Evolutionary conservation across 2,797 vertebrate genomes (phyloP).

Genomic region (Enteromius treurensis): DNA sequence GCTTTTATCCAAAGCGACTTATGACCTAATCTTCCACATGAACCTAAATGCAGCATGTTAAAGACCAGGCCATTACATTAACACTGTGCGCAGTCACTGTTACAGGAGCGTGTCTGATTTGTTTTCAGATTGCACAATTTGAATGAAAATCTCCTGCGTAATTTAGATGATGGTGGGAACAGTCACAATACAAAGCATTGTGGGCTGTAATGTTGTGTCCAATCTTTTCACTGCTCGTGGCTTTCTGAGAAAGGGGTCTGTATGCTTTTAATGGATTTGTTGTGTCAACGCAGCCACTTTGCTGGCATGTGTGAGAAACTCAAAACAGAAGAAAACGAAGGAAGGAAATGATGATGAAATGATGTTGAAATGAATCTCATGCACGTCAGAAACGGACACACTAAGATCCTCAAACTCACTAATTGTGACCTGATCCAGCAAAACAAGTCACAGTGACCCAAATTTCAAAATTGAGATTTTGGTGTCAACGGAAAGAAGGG

Average conservation of each 20-base stretch:
- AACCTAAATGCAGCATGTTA: not conserved
- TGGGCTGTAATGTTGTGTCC: not conserved
- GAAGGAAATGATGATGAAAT: slow-evolving; percentile 24
- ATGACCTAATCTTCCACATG: not conserved
- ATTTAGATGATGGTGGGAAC: not conserved
- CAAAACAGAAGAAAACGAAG: slow-evolving; percentile 7
- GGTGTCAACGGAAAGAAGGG: too few species aligned
- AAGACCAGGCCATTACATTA: not conserved
- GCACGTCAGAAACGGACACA: not conserved
- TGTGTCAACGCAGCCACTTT: slow-evolving; percentile 13
- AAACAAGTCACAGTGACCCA: too few species aligned
- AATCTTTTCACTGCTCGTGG: slow-evolving; percentile 13
- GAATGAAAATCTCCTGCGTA: not conserved
- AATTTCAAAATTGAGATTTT: too few species aligned
- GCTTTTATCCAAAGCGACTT: too few species aligned
- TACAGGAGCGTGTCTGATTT: not conserved
- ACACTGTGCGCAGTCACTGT: not conserved
- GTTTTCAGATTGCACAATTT: not conserved
- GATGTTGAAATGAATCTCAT: not conserved
- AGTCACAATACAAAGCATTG: not conserved
- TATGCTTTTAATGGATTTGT: slow-evolving; percentile 8
- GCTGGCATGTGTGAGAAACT: not conserved
- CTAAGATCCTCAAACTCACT: not conserved
- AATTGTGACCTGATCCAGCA: not conserved
- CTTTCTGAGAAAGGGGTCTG: not conserved